Evolutionary conservation across 1,140 invertebrate species (phyloP).

Genomic region (Drosophila virilis): DNA sequence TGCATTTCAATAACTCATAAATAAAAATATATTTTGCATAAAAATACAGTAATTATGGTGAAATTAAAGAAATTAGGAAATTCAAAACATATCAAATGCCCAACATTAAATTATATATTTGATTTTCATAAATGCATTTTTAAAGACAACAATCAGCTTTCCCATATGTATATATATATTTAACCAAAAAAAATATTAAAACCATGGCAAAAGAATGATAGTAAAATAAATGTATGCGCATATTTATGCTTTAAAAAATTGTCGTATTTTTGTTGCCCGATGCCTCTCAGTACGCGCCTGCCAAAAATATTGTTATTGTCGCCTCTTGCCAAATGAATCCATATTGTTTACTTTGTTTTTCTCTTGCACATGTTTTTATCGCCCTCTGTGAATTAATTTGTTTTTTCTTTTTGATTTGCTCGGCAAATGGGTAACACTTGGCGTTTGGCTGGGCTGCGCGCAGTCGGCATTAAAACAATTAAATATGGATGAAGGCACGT

Average conservation of each 20-base stretch:
- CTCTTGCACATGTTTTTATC: constrained; percentile 14
- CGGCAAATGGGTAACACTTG: constrained; percentile 29
- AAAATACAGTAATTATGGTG: too few species aligned
- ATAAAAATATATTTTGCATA: too few species aligned
- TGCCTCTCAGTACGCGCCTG: not conserved
- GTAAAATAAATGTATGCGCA: not conserved
- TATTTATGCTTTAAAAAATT: not conserved
- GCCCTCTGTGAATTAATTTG: constrained; percentile 5
- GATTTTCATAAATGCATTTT: too few species aligned
- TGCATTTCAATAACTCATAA: too few species aligned
- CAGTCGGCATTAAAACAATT: constrained; percentile 47
- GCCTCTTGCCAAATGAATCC: constrained; percentile 45
- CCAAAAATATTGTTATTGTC: constrained; percentile 16
- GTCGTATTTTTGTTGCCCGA: not conserved
- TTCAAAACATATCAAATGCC: too few species aligned
- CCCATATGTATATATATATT: too few species aligned
- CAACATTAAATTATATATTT: too few species aligned
- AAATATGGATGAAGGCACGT: constrained; percentile 59
- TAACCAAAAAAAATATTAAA: not conserved
- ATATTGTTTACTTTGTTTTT: constrained; percentile 25
- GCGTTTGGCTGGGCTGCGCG: not conserved
- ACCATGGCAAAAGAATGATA: not conserved
- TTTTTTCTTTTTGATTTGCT: constrained; percentile 4
- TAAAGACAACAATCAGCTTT: too few species aligned
- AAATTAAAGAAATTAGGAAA: too few species aligned